phyloP scores from a whole-genome alignment of 2,113 vertebrate genomes.

The Indri indri region DNA sequence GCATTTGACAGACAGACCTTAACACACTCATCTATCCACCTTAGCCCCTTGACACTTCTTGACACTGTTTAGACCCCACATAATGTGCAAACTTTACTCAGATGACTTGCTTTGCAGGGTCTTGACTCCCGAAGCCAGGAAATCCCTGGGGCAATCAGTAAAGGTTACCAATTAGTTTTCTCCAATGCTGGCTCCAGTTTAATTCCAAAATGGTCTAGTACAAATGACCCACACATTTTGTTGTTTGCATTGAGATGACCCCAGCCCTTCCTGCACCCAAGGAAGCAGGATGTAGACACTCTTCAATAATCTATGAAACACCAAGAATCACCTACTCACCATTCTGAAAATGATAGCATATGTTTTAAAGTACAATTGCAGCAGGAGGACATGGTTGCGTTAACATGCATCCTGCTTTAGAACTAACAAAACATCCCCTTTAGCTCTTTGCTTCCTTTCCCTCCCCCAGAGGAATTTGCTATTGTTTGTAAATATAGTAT shows the following conservation, averaged over 20 bases:
- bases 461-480: conserved; percentile 73
- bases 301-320: conserved; percentile 50
- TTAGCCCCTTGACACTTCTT: background rate
- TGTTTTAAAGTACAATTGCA: background rate
- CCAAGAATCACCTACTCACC: conserved; percentile 20
- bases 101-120: background rate
- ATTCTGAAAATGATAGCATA: background rate
- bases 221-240: background rate
- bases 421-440: conserved; percentile 66
- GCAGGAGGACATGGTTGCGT: background rate
- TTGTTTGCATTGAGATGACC: conserved; percentile 10
- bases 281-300: conserved; percentile 56
- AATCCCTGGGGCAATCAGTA: background rate
- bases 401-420: conserved; percentile 60
- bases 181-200: background rate
- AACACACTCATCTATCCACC: background rate
- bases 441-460: conserved; percentile 53
- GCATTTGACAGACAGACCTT: background rate
- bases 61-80: background rate
- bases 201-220: background rate
- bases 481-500: conserved; percentile 77
- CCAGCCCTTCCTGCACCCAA: conserved; percentile 43
- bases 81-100: rapidly evolving
- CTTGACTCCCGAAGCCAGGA: background rate
- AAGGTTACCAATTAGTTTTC: background rate